Conservation (phyloP, 2,113 vertebrate species). For the Pagrus major region DNA sequence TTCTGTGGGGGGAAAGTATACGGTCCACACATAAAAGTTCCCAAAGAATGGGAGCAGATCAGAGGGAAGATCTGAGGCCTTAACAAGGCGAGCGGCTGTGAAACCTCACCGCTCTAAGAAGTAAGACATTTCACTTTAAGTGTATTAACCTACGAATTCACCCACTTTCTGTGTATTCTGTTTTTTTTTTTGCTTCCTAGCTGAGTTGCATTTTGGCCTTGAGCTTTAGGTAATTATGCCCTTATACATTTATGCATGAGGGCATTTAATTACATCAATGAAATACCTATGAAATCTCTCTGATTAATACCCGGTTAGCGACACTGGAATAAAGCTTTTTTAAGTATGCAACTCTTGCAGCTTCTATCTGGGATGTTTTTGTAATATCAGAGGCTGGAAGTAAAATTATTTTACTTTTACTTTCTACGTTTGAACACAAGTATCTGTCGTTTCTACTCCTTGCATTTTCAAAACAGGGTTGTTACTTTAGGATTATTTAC, state of each 20-base stretch:
- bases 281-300: neutral
- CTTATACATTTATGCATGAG: neutral
- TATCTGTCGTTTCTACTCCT: no score
- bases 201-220: neutral
- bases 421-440: no score
- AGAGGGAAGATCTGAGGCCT: conserved; percentile 59
- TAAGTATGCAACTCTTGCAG: neutral
- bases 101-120: conserved; percentile 17
- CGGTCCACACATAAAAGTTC: conserved; percentile 25
- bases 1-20: conserved; percentile 13
- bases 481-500: no score
- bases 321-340: neutral
- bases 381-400: no score
- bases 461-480: no score
- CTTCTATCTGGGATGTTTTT: neutral
- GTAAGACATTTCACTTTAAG: conserved; percentile 1
- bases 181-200: neutral
- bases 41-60: conserved; percentile 45
- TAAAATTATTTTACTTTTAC: no score
- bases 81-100: conserved; percentile 37
- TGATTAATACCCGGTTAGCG: neutral
- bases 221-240: neutral
- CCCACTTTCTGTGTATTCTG: no score
- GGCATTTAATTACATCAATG: neutral
- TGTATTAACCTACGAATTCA: conserved; percentile 17